Base-by-base conservation (phyloP, 2,888 invertebrate genomes). In the Drosophila borealis region DNA sequence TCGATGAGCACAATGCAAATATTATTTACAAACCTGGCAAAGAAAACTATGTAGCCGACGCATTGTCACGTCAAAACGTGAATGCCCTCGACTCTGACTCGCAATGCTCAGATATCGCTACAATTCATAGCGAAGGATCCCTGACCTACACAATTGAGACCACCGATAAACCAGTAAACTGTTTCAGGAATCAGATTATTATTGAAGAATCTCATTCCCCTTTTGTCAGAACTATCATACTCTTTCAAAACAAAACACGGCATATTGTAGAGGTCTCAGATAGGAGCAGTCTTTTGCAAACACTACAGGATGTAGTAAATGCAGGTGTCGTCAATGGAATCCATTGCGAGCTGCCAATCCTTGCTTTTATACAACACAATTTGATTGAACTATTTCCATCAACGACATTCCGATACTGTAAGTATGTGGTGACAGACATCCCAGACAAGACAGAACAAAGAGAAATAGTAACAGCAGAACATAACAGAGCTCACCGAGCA, bases 91-190 rank as follows among this genome's bases (percentile, higher is more conserved):
- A 55, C 11, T 3, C 21, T 3, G 25, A 25, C 25, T 25, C 25
- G 25, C 13, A 33, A 25, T 36, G 53, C 8, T 62, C 49, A 1
- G 53, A 54, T 13, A 13, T 49, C 1, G 68, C 48, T 6, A 57
- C 48, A 8, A 39, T 57, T 29, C 56, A 71, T 41, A 71, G 68
- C 45, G 63, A 74, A 48, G 42, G n/a, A 25, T 71, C 71, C 13
- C 17, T 70, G 17, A 74, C 74, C 10, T 66, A 71, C 48, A 70
- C 65, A 9, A 72, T 72, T 33, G 66, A 68, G 29, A 34, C 70
- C 14, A 70, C 60, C 9, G 60, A 72, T 4, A 74, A 76, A 14
- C 78, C 74, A 8, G 25, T 80, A 14, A 78, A 76, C 55, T 68
- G 74, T 25, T 78, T 70, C 45, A 53, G 53, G 41, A 75, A 78